These are phyloP conservation scores for Mormyrops attenuatus DNA, from an alignment of 2,797 vertebrate species.

Conservation along the genomic window DNA sequence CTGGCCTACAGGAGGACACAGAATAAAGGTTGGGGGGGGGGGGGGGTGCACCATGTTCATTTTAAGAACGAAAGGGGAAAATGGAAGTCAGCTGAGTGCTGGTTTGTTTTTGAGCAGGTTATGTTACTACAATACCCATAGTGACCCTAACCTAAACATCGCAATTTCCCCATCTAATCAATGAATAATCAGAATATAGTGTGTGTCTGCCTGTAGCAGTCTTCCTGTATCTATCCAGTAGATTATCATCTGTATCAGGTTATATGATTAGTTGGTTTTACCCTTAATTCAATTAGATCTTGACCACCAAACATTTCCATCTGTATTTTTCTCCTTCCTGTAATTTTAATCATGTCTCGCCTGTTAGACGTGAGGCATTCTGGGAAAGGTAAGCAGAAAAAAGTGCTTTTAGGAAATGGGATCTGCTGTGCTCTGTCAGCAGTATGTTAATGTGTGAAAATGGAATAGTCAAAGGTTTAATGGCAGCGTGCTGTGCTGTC, in stretches of 20 bases:
- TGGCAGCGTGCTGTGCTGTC: constrained; percentile 13
- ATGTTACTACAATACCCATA: neutral
- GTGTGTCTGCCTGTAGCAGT: neutral
- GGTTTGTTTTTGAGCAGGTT: neutral
- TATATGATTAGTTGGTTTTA: neutral
- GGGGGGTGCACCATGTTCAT: neutral
- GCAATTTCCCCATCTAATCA: neutral
- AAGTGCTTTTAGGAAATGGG: neutral
- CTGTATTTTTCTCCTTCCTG: neutral
- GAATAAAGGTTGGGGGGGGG: constrained; percentile 63
- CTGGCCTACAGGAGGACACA: constrained; percentile 40
- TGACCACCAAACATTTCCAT: neutral
- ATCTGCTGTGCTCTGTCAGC: neutral
- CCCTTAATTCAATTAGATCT: neutral
- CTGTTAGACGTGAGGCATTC: neutral
- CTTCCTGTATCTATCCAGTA: neutral
- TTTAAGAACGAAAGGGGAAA: neutral
- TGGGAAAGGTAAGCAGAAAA: neutral
- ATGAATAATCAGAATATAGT: neutral
- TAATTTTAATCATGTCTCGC: neutral
- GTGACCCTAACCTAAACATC: neutral
- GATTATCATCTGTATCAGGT: neutral
- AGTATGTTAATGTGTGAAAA: neutral
- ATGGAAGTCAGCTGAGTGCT: neutral
- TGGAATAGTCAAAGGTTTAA: neutral